Percentiles rank a stretch among this genome's conserved stretches.
Evolutionary conservation across 2,797 vertebrate species (phyloP).

Genomic region (Rhincodon typus): DNA sequence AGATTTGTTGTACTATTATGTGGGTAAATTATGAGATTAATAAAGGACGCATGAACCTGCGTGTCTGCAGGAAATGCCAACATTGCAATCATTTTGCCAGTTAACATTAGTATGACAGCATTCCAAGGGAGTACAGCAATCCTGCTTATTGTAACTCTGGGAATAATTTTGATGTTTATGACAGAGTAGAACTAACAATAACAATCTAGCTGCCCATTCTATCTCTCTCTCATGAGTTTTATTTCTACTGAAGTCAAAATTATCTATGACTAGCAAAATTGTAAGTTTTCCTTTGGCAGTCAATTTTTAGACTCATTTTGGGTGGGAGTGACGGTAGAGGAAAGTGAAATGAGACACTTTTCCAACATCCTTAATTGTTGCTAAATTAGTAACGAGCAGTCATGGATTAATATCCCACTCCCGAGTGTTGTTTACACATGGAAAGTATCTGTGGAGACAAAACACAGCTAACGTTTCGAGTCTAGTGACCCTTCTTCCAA

Average conservation of each 20-base stretch:
- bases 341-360: neutral
- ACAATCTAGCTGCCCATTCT: neutral
- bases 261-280: neutral
- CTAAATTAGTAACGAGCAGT: neutral
- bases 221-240: neutral
- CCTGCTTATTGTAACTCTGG: neutral
- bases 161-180: neutral
- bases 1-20: neutral
- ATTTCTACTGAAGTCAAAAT: neutral
- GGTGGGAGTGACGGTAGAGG: no score
- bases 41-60: neutral
- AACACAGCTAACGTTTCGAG: no score
- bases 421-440: no score
- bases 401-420: neutral
- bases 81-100: neutral
- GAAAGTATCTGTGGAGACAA: no score
- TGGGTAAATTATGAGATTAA: neutral
- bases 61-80: neutral
- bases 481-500: no score
- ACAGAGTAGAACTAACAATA: neutral
- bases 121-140: neutral
- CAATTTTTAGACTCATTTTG: neutral
- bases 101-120: neutral
- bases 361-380: no score
- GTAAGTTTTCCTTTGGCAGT: neutral